Conservation (phyloP, 2,888 invertebrate genomes). For the Drosophila macrospina region DNA sequence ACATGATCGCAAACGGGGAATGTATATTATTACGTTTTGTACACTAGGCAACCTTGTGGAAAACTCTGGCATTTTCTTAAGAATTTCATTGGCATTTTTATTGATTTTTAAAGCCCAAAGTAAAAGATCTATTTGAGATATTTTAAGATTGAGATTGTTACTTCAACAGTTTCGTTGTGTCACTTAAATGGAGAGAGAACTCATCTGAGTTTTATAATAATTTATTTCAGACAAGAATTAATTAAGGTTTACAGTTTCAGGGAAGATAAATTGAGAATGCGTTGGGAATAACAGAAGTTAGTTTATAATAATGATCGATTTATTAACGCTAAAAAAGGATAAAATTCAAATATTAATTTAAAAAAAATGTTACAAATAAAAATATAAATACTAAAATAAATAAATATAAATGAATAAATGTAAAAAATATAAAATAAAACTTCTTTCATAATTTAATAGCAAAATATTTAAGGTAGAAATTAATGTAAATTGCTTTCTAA, state of each 20-base stretch:
- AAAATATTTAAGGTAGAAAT: too few relatives aligned
- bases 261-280: background rate
- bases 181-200: background rate
- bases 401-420: too few relatives aligned
- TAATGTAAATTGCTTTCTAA: too few relatives aligned
- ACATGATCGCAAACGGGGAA: constrained; percentile 68
- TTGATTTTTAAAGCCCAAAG: constrained; percentile 48
- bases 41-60: constrained; percentile 35
- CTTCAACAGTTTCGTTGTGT: background rate
- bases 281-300: too few relatives aligned
- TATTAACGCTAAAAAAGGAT: too few relatives aligned
- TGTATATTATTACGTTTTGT: constrained; percentile 40
- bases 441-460: too few relatives aligned
- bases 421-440: too few relatives aligned
- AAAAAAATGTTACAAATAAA: too few relatives aligned
- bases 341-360: too few relatives aligned
- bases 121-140: constrained; percentile 14
- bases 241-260: background rate
- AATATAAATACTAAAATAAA: too few relatives aligned
- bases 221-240: background rate
- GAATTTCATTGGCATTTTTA: constrained; percentile 60
- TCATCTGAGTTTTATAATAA: background rate
- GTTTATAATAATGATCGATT: too few relatives aligned
- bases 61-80: constrained; percentile 36
- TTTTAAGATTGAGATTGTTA: background rate